Conservation (phyloP, 2,888 invertebrate species). For the Drosophila anomalata region DNA sequence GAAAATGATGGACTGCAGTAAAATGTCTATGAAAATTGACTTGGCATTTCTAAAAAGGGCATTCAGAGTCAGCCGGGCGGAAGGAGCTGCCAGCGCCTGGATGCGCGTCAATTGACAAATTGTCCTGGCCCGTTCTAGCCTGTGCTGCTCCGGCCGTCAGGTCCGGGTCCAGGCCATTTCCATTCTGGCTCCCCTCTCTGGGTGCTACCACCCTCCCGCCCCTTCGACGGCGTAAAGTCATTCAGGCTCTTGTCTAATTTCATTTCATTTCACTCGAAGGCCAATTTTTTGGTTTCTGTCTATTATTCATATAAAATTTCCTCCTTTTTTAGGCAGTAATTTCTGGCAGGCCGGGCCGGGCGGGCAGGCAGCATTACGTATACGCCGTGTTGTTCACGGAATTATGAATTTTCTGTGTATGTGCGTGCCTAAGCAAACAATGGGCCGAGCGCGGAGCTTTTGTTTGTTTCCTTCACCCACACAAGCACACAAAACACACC, state of each 20-base stretch:
- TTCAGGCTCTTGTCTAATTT: slow-evolving; percentile 69
- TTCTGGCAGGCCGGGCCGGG: slow-evolving; percentile 13
- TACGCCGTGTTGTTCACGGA: slow-evolving; percentile 42
- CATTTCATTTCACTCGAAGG: slow-evolving; percentile 71
- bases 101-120: slow-evolving; percentile 76
- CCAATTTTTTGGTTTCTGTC: slow-evolving; percentile 55
- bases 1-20: slow-evolving; percentile 52
- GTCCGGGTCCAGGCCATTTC: background rate
- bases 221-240: slow-evolving; percentile 34
- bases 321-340: background rate
- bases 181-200: background rate
- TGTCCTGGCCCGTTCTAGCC: slow-evolving; percentile 37
- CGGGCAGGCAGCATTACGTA: slow-evolving; percentile 37
- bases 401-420: slow-evolving; percentile 59
- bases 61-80: slow-evolving; percentile 70
- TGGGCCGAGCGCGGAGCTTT: slow-evolving; percentile 63
- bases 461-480: slow-evolving; percentile 62
- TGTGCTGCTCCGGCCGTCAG: background rate
- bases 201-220: background rate
- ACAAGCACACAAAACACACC: slow-evolving; percentile 8
- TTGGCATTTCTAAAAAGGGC: slow-evolving; percentile 34
- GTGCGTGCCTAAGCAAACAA: slow-evolving; percentile 63
- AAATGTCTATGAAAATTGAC: slow-evolving; percentile 65
- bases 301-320: slow-evolving; percentile 60
- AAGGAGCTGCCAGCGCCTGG: slow-evolving; percentile 70